Evolutionary conservation across 2,888 invertebrate species (phyloP).

Genomic region (Mantis religiosa): DNA sequence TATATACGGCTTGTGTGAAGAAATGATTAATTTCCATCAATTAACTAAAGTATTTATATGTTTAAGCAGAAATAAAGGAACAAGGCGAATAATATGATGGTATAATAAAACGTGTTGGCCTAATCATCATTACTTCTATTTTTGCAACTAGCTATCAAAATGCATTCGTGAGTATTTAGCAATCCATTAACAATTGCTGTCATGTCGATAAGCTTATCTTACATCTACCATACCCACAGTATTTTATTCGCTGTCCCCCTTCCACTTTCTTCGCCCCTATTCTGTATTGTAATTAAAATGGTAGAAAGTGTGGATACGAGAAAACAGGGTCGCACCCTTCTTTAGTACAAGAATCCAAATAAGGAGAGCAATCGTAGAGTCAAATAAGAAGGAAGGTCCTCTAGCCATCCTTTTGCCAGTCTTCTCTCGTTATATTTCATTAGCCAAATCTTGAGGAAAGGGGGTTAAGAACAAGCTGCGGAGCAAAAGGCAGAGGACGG

Average conservation of each 20-base stretch:
- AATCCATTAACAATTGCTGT: background rate
- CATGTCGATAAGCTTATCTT: background rate
- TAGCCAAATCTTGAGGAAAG: conserved; percentile 20
- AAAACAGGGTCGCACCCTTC: background rate
- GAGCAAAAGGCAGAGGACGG: background rate
- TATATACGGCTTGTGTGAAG: no score
- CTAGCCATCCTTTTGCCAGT: background rate
- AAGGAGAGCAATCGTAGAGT: background rate
- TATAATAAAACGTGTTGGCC: no score
- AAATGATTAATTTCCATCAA: no score
- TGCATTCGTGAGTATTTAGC: background rate
- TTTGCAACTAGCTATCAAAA: no score
- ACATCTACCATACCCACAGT: background rate
- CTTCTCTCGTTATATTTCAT: conserved; percentile 25
- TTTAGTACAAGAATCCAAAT: background rate
- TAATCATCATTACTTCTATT: no score
- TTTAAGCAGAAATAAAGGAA: no score
- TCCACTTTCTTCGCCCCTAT: background rate
- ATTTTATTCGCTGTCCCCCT: background rate
- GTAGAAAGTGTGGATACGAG: conserved; percentile 4
- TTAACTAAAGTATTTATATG: no score
- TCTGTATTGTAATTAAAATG: conserved; percentile 13
- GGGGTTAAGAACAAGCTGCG: background rate
- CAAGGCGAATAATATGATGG: no score
- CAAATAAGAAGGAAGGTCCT: background rate